Base-by-base conservation (phyloP, 1,140 invertebrate species). In the Mamestra configurata region DNA sequence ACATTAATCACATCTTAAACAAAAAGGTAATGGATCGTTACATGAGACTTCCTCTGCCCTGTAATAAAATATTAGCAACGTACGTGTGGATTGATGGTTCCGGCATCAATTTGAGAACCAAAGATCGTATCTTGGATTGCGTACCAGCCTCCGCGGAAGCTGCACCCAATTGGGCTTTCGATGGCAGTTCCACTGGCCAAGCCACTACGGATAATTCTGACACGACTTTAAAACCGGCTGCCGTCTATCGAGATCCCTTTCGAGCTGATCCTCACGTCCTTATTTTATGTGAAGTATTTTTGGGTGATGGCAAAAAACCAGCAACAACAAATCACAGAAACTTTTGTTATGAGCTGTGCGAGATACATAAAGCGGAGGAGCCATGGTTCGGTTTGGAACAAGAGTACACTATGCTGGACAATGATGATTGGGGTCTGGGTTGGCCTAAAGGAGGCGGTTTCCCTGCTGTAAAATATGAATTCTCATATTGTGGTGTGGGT, bases 31-130 rank as follows among this genome's bases (percentile, higher is more conserved):
- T 93, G 85, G 93, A 94, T 75, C 87, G 89, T 79, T 88, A 89
- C 61, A 18, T 97, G 88, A 92, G 95, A 68, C 94, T 98, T 53
- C 96, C 96, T 0, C 95, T 97, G 53, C 97, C 97, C 4, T 96
- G 97, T 66, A 96, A 97, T 66, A 95, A 96, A 82, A 96, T 97
- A 55, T 96, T 97, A 90, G 97, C 96, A 15, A 98, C 97, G 70
- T 99, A 99, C 90, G 95, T 98, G 20, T 99, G 98, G 98, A 98
- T 99, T 77, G 98, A 99, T 92, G 98, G 98, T n/a, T 98, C 97
- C 13, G 98, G 98, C 8, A 97, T 98, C 88, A 96, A 97, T 85
- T 91, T 99, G 76, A 96, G 98, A 82, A 96, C 96, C 89, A 99
- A 99, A 93, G 98, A 98, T 70, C 95, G 97, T 83, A 98, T 98